phyloP scores from a whole-genome alignment of 2,888 invertebrate genomes.

The Epinotia bilunana region DNA sequence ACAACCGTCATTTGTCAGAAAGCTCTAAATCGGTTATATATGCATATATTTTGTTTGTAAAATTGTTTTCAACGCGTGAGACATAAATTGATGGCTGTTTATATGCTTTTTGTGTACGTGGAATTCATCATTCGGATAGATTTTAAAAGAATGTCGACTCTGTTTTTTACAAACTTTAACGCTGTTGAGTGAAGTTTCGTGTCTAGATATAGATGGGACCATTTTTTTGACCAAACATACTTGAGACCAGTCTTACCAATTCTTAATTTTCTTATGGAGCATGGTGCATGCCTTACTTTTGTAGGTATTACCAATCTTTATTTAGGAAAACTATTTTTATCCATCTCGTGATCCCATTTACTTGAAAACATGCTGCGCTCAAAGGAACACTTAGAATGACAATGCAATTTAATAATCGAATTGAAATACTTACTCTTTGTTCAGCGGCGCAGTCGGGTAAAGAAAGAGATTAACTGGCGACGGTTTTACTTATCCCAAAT shows the following conservation, averaged over 20 bases:
- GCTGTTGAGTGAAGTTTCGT: conserved; percentile 13
- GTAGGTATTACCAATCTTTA: neutral
- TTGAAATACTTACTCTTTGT: conserved; percentile 5
- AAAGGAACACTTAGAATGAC: conserved; percentile 6
- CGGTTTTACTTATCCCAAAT: neutral
- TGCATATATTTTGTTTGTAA: conserved; percentile 24
- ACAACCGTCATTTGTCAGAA: conserved; percentile 33
- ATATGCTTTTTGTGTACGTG: conserved; percentile 23
- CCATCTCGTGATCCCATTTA: conserved; percentile 7
- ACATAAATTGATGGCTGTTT: conserved; percentile 32
- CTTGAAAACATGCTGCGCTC: conserved; percentile 10
- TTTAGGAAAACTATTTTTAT: neutral
- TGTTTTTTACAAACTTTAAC: conserved; percentile 18
- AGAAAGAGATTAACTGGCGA: conserved; percentile 13
- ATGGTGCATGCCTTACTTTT: no score
- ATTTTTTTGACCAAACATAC: neutral
- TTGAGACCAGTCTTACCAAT: neutral
- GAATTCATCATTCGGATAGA: conserved; percentile 18
- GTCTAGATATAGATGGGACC: neutral
- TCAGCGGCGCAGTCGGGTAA: neutral
- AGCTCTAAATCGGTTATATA: conserved; percentile 33
- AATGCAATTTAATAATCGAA: neutral
- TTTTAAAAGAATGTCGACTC: conserved; percentile 25
- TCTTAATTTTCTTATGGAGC: neutral
- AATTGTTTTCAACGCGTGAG: conserved; percentile 31